These are phyloP conservation scores for Saccostrea glomerata DNA, from an alignment of 1,140 invertebrate genomes.

Conservation along the genomic window DNA sequence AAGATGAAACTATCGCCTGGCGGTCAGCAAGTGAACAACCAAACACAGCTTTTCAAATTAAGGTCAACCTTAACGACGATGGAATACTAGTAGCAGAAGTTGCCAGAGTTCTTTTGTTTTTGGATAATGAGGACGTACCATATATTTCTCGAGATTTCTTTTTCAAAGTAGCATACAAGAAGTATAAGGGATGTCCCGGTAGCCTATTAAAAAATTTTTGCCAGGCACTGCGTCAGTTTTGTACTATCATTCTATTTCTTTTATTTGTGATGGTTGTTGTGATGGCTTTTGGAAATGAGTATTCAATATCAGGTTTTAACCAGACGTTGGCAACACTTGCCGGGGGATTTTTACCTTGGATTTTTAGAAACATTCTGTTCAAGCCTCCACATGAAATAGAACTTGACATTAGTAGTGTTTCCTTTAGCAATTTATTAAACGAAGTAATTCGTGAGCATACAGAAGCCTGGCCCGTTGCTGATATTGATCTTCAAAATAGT, in stretches of 20 bases:
- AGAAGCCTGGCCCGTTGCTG: conserved; percentile 65
- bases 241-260: conserved; percentile 62
- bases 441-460: conserved; percentile 57
- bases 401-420: conserved; percentile 58
- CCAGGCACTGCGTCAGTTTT: conserved; percentile 54
- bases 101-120: conserved; percentile 60
- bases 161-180: conserved; percentile 55
- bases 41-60: conserved; percentile 58
- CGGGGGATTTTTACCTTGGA: conserved; percentile 67
- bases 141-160: conserved; percentile 67
- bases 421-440: conserved; percentile 62
- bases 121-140: conserved; percentile 61
- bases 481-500: conserved; percentile 31
- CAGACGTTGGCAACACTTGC: conserved; percentile 67
- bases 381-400: not conserved
- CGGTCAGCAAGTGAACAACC: conserved; percentile 45
- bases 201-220: conserved; percentile 52
- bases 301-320: conserved; percentile 64
- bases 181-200: conserved; percentile 63
- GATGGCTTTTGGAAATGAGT: conserved; percentile 64
- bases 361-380: conserved; percentile 65
- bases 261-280: conserved; percentile 68
- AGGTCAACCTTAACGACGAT: not conserved
- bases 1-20: not conserved
- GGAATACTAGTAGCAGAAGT: conserved; percentile 50